A percentile compares a stretch with the other conserved stretches of the same genome.
These are phyloP conservation scores for Nesometra sesokonis DNA, from an alignment of 35 echinoderm and acorn worm species.

Conservation along the genomic window DNA sequence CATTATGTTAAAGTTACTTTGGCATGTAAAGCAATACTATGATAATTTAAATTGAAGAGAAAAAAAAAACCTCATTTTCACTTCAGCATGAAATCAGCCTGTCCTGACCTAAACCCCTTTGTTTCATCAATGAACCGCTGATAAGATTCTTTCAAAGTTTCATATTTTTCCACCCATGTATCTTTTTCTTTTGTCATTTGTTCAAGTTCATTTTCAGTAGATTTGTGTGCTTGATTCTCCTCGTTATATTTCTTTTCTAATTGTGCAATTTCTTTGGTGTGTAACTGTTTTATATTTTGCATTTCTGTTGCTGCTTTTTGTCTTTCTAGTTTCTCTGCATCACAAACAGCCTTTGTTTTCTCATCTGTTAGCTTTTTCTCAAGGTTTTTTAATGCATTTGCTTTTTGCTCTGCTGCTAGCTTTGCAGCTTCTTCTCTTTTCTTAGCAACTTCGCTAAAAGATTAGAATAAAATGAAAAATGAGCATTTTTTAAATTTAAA, in stretches of 20 bases:
- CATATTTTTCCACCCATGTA: slow-evolving; percentile 22
- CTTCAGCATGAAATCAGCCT: slow-evolving; percentile 41
- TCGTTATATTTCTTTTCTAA: slow-evolving; percentile 15
- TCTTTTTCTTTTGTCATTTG: slow-evolving; percentile 24
- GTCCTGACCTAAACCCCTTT: slow-evolving; percentile 31
- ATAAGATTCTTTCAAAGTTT: slow-evolving; percentile 18
- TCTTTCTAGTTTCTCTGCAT: slow-evolving; percentile 21
- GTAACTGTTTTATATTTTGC: slow-evolving; percentile 9
- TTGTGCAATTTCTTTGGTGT: slow-evolving; percentile 7
- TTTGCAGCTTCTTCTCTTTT: slow-evolving; percentile 23
- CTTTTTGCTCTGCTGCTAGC: slow-evolving; percentile 11
- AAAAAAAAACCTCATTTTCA: background rate
- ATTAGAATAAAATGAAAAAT: background rate
- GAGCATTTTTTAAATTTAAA: too few species aligned
- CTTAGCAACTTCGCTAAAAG: slow-evolving; percentile 13
- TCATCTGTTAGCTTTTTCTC: slow-evolving; percentile 15
- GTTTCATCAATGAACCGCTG: slow-evolving; percentile 52
- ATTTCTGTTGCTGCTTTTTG: slow-evolving; percentile 27
- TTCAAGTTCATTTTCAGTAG: slow-evolving; percentile 9
- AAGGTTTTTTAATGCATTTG: slow-evolving; percentile 9
- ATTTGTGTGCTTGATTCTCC: slow-evolving; percentile 3
- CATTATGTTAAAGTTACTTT: background rate
- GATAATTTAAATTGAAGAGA: too few species aligned
- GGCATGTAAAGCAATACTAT: background rate
- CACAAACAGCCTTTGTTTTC: slow-evolving; percentile 6